phyloP scores from a whole-genome alignment of 2,113 vertebrate genomes.

The Marmota monax region DNA sequence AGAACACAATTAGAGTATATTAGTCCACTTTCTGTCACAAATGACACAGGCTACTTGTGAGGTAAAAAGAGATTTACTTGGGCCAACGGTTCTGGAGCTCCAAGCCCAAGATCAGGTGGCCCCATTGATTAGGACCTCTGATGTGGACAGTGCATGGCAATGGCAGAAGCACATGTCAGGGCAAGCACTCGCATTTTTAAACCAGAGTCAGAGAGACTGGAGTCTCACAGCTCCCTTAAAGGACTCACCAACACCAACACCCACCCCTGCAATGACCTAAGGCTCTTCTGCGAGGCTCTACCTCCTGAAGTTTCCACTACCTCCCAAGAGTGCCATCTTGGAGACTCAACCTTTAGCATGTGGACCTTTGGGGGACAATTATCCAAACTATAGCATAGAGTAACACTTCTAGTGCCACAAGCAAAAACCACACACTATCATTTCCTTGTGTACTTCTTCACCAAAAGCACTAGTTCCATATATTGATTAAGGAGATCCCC shows the following conservation, averaged over 20 bases:
- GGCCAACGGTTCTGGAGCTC: neutral
- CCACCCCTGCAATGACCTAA: neutral
- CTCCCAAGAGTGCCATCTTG: neutral
- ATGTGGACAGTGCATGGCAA: too few species aligned
- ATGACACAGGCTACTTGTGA: neutral
- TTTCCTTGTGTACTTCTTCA: neutral
- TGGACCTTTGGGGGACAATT: neutral
- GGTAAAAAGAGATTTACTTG: neutral
- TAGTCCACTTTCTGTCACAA: neutral
- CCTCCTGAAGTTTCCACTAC: neutral
- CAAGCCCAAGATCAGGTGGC: neutral
- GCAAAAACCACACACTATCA: neutral
- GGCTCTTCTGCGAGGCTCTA: neutral
- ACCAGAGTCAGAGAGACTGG: neutral
- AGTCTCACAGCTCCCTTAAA: neutral
- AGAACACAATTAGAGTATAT: neutral
- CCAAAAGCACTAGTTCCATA: neutral
- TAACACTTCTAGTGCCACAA: neutral
- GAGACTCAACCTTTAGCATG: neutral
- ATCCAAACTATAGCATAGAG: neutral
- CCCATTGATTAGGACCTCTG: neutral
- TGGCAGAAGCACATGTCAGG: too few species aligned
- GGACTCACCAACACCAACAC: too few species aligned
- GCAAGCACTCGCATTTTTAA: neutral
- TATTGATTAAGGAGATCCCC: neutral